Evolutionary conservation across 2,113 vertebrate genomes (phyloP), one percentile per base, ranked within the genome.

Genomic region (Sterna hirundo): DNA sequence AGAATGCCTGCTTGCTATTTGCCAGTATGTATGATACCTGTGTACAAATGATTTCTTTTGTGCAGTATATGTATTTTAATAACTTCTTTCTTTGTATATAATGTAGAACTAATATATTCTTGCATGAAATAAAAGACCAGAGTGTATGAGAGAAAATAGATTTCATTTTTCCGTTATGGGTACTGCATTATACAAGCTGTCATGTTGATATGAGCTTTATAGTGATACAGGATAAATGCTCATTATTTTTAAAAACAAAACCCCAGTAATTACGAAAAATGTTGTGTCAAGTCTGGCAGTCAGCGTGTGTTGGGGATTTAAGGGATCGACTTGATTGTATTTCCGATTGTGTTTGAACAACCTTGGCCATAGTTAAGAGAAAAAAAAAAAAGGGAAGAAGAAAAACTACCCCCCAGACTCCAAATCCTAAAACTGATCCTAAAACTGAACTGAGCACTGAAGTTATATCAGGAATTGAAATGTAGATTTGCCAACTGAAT

Each of bases 1-100:
- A 97, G 99, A 99, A 95, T 99, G 99, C 85, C 97, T 99, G 93
- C 99, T 99, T 79, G 98, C 99, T 61, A 98, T 99, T 85, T 99
- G 99, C 98, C 99, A 99, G 99, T 99, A 97, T 96, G 99, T 94
- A 93, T 86, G 15, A 51, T 32, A 62, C 10, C 20, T 52, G 5
- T 21, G 8, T 66, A 30, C 27, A 76, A 49, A 36, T 17, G 1
- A 46, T 75, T 82, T 75, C 0, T 83, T 85, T 78, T 79, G n/a
- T 62, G 15, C 15, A 55, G 19, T 46, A 17, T 27, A 9, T 2
- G 1, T 68, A 20, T 84, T 82, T 68, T 57, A 58, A 36, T 44
- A 64, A 29, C 86, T 75, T n/a, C 2, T 46, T 90, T 42, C 15
- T 38, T 51, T 58, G 13, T 3, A 1, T 71, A 9, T 68, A n/a